Evolutionary conservation across 2,797 vertebrate species (phyloP).

Genomic region (Poeciliopsis gracilis): DNA sequence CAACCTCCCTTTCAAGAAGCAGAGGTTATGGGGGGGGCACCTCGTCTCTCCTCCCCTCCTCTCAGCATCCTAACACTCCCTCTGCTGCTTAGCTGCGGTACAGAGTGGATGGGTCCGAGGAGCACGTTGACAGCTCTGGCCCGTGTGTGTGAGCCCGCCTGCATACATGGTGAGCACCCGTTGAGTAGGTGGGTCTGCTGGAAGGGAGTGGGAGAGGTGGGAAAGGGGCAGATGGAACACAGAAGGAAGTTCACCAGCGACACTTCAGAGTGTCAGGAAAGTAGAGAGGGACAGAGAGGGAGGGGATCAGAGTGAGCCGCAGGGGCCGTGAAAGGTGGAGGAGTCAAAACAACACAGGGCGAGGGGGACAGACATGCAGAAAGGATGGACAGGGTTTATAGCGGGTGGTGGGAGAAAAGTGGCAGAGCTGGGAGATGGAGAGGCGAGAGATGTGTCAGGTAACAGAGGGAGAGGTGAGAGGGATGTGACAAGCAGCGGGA

Average conservation of each 20-base stretch:
- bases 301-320: constrained; percentile 55
- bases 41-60: constrained; percentile 10
- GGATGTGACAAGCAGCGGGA: constrained; percentile 46
- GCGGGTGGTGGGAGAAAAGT: constrained; percentile 25
- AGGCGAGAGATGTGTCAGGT: constrained; percentile 64
- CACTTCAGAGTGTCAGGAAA: constrained; percentile 82
- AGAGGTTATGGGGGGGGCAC: constrained; percentile 1
- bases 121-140: constrained; percentile 67
- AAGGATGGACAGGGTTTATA: constrained; percentile 47
- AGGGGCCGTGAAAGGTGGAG: constrained; percentile 71
- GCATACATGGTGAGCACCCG: constrained; percentile 83
- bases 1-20: constrained; percentile 18
- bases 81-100: constrained; percentile 66
- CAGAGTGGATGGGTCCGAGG: constrained; percentile 58
- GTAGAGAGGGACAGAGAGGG: constrained; percentile 73
- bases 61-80: constrained; percentile 47
- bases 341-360: constrained; percentile 30
- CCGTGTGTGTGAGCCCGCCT: constrained; percentile 55
- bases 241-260: constrained; percentile 87
- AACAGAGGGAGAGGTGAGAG: constrained; percentile 59
- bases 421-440: constrained; percentile 22
- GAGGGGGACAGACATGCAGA: constrained; percentile 35
- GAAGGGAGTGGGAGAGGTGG: constrained; percentile 85
- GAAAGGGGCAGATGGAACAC: constrained; percentile 89
- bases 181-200: constrained; percentile 87